Conservation (phyloP, 2,113 vertebrate genomes). For the Nansenia antarctica region DNA sequence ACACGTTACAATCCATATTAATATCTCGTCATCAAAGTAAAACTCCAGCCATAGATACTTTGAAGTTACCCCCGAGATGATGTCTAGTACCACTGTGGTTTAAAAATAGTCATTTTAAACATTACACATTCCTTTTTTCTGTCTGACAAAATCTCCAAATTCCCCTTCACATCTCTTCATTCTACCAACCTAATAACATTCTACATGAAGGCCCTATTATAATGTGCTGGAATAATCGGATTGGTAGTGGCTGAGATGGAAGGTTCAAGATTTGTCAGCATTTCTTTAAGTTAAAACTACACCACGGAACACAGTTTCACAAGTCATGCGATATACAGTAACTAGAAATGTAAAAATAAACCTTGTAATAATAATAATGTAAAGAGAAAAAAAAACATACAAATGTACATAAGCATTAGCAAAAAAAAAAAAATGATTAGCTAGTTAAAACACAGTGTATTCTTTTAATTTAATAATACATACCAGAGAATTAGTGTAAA, state of each 20-base stretch:
- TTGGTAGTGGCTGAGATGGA: slow-evolving; percentile 67
- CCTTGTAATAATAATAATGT: slow-evolving; percentile 72
- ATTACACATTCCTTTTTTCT: slow-evolving; percentile 16
- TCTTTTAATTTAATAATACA: slow-evolving; percentile 69
- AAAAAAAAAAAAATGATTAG: slow-evolving; percentile 77
- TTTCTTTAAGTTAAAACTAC: slow-evolving; percentile 87
- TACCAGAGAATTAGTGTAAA: slow-evolving; percentile 89
- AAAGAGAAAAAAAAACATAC: slow-evolving; percentile 30
- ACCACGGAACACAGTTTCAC: slow-evolving; percentile 88
- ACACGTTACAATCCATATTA: slow-evolving; percentile 1
- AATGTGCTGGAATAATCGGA: slow-evolving; percentile 60
- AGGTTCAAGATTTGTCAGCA: slow-evolving; percentile 53
- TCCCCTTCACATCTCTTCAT: background rate
- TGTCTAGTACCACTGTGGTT: background rate
- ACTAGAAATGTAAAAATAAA: slow-evolving; percentile 69
- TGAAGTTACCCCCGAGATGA: slow-evolving; percentile 2
- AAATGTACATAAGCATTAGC: slow-evolving; percentile 61
- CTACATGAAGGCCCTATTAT: slow-evolving; percentile 19
- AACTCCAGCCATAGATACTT: background rate
- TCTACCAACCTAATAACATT: slow-evolving; percentile 17
- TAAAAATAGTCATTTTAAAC: background rate
- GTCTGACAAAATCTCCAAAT: slow-evolving; percentile 15
- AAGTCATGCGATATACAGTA: slow-evolving; percentile 89
- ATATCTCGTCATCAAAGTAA: background rate
- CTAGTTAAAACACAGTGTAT: slow-evolving; percentile 89